Conservation (phyloP, 2,797 vertebrate genomes). For the Sorex maritimensis region DNA sequence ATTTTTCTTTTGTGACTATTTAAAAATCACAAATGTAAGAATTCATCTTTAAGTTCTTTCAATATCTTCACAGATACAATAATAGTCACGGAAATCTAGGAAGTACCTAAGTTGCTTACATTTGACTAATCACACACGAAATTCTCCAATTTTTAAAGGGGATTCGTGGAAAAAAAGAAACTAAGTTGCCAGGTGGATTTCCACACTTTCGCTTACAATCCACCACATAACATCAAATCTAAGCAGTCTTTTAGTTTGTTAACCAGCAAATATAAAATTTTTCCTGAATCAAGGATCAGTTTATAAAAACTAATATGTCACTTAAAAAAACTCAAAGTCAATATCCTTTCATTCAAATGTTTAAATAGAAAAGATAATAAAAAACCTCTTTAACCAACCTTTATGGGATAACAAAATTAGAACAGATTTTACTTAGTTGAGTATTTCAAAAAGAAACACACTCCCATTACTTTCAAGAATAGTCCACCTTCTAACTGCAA, state of each 20-base stretch:
- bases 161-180: neutral
- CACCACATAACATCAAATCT: slow-evolving; percentile 26
- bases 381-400: slow-evolving; percentile 54
- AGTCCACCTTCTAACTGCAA: slow-evolving; percentile 53
- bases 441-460: slow-evolving; percentile 66
- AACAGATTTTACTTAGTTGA: slow-evolving; percentile 44
- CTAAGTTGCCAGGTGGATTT: slow-evolving; percentile 64
- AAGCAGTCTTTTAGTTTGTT: slow-evolving; percentile 35
- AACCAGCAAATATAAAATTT: slow-evolving; percentile 52
- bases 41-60: slow-evolving; percentile 55
- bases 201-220: slow-evolving; percentile 63
- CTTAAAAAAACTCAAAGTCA: slow-evolving; percentile 39
- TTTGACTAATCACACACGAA: slow-evolving; percentile 2
- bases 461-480: slow-evolving; percentile 43
- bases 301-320: slow-evolving; percentile 54
- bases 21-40: slow-evolving; percentile 77
- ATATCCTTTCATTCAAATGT: slow-evolving; percentile 48
- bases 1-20: slow-evolving; percentile 96
- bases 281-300: slow-evolving; percentile 44
- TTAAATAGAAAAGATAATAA: slow-evolving; percentile 58
- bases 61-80: slow-evolving; percentile 45
- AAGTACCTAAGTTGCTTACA: slow-evolving; percentile 38
- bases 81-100: slow-evolving; percentile 37
- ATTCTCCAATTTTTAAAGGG: slow-evolving; percentile 56
- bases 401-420: slow-evolving; percentile 15